Percentiles rank a stretch among this genome's conserved stretches.
phyloP scores from a whole-genome alignment of 2,888 invertebrate species.

The Cryptosula pallasiana region DNA sequence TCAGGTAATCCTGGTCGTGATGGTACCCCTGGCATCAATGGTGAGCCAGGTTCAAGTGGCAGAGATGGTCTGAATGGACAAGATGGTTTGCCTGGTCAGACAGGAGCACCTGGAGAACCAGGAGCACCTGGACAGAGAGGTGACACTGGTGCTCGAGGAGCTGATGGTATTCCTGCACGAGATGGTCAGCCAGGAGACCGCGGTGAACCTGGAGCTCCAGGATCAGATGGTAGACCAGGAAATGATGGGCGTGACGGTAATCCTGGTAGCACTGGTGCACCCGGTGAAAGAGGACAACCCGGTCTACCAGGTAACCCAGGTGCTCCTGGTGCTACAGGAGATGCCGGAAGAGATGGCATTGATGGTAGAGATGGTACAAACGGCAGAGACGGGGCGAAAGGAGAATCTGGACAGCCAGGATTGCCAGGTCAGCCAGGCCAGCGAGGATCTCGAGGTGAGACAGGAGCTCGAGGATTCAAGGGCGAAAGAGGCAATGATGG shows the following conservation, averaged over 20 bases:
- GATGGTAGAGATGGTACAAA: conserved; percentile 23
- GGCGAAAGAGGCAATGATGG: conserved; percentile 22
- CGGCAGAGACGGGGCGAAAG: conserved; percentile 20
- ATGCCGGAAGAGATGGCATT: background rate
- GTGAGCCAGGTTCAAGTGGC: background rate
- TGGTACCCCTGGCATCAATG: background rate
- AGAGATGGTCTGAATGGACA: background rate
- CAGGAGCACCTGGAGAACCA: background rate
- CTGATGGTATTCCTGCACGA: conserved; percentile 19
- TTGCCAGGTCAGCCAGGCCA: conserved; percentile 2
- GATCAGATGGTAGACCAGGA: background rate
- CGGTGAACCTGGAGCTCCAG: background rate
- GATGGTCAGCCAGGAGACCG: background rate
- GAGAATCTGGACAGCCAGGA: conserved; percentile 11
- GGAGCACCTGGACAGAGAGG: background rate
- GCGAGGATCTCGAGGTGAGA: conserved; percentile 25
- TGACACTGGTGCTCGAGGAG: conserved; percentile 21
- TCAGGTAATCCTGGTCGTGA: background rate
- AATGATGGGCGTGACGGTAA: background rate
- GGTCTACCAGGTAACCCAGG: conserved; percentile 23
- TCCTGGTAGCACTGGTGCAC: background rate
- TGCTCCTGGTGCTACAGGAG: conserved; percentile 23
- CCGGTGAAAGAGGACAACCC: background rate
- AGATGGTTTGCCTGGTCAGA: conserved; percentile 26
- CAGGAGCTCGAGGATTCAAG: conserved; percentile 25